Evolutionary conservation across 2,797 vertebrate species (phyloP), one percentile per base, ranked within the genome.

Genomic region (Crypturellus tataupa): DNA sequence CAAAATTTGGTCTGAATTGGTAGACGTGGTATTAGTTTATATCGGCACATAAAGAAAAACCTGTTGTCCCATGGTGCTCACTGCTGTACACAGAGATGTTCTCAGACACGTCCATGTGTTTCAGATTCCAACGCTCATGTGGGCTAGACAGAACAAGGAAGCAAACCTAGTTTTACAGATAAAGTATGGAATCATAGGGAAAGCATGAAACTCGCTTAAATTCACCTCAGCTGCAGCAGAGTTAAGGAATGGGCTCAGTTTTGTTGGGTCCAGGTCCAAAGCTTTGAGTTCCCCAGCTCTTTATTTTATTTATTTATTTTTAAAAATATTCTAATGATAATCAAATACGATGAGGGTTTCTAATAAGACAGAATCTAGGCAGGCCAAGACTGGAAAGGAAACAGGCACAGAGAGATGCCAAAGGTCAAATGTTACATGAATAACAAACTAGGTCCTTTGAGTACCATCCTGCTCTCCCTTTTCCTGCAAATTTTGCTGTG

Each of bases 371-470:
- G 56, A 64, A 19, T 35, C 17, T 37, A 77, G 71, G 65, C 40
- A 92, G 69, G 35, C 18, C 44, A 49, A 83, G 44, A 93, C 87
- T 31, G 89, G 58, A 47, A 68, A 77, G 73, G 49, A 71, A 60
- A 62, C 1, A 60, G 81, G 47, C 82, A 56, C 51, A 85, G 65
- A 55, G 75, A 93, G 63, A 85, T 65, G 60, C 19, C 84, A 87
- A 94, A 96, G 71, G 63, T 80, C 58, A 62, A 6, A 2, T 5
- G 39, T 78, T 85, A 85, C 4, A 6, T 83, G 69, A 75, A 51
- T 63, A 69, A 70, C n/a, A 93, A 90, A 81, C 31, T 5, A 7
- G 5, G n/a, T 88, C 59, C 73, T 91, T 55, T 62, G 70, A 85
- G 77, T 88, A 29, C 75, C 46, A 24, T 46, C 8, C 77, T 23